These are phyloP conservation scores for Troides helena DNA, from an alignment of 2,888 invertebrate genomes.

Conservation along the genomic window DNA sequence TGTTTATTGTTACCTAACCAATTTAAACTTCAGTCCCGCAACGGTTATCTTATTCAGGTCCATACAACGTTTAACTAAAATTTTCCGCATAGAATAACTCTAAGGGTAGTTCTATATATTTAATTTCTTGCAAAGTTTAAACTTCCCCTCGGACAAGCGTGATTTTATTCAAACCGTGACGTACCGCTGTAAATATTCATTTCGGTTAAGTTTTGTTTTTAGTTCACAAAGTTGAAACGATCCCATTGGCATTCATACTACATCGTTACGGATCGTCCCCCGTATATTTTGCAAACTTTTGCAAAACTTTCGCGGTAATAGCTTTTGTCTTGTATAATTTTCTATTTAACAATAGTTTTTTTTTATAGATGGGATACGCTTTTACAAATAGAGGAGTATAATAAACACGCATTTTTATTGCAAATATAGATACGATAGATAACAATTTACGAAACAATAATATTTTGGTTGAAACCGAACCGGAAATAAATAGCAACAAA, in stretches of 20 bases:
- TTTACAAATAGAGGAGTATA: neutral
- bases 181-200: constrained; percentile 45
- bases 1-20: neutral
- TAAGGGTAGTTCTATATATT: constrained; percentile 16
- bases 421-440: too few relatives aligned
- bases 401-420: neutral
- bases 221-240: constrained; percentile 42
- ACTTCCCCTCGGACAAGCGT: constrained; percentile 30
- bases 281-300: constrained; percentile 1
- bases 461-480: too few relatives aligned
- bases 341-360: constrained; percentile 1
- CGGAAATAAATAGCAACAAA: too few relatives aligned
- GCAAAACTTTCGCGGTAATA: constrained; percentile 19
- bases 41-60: too few relatives aligned
- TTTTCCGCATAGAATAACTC: constrained; percentile 9
- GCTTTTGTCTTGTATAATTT: constrained; percentile 23
- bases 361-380: neutral
- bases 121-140: constrained; percentile 28
- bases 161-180: constrained; percentile 42
- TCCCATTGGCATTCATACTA: constrained; percentile 41
- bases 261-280: constrained; percentile 34
- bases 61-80: constrained; percentile 7
- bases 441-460: too few relatives aligned
- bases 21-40: constrained; percentile 2
- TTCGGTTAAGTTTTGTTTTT: constrained; percentile 38